Evolutionary conservation across 2,888 invertebrate species (phyloP), one percentile per base, ranked within the genome.

Genomic region (Ochlodes sylvanus): DNA sequence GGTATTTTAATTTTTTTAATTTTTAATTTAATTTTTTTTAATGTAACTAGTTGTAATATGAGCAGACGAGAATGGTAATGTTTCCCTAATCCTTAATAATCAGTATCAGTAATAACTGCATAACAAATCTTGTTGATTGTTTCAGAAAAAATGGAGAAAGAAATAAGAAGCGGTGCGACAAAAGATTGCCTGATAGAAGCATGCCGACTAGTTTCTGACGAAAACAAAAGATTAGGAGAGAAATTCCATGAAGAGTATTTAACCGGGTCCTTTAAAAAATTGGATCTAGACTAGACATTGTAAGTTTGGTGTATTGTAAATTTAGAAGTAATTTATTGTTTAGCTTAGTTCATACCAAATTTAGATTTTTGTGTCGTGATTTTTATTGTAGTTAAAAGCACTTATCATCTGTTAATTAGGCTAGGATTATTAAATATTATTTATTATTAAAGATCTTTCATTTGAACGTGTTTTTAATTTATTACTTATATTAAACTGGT

Each of bases 191-290:
- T 92, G 15, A 68, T 85, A 58, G 83, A 85, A 44, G 75, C 81
- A 10, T 83, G 84, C 71, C 84, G 84, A 50, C 78, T 85, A 69
- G 75, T 87, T 1, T 90, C 91, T 0, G 79, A 92, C 60, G 91
- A 92, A 73, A 82, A 73, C 60, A 82, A 82, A 68, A 77, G 91
- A 69, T 84, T 84, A 0, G 81, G 80, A 1, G 72, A 76, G 7
- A 77, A 80, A 21, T 82, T 79, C 32, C 80, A 86, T n/a, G 88
- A 88, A 63, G 87, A 89, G 7, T 84, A 75, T 41, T 72, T 91
- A 44, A 84, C 80, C 0, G 91, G 91, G 5, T 85, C 89, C 0
- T 91, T 92, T 55, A 89, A 88, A 65, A 88, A 89, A 74, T 72
- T 92, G 66, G 86, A 90, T 27, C 77, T 92, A 4, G 91, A 92